A percentile compares a stretch with the other conserved stretches of the same genome.
These are phyloP conservation scores for Congeria kusceri DNA, from an alignment of 2,888 invertebrate genomes.

Conservation along the genomic window DNA sequence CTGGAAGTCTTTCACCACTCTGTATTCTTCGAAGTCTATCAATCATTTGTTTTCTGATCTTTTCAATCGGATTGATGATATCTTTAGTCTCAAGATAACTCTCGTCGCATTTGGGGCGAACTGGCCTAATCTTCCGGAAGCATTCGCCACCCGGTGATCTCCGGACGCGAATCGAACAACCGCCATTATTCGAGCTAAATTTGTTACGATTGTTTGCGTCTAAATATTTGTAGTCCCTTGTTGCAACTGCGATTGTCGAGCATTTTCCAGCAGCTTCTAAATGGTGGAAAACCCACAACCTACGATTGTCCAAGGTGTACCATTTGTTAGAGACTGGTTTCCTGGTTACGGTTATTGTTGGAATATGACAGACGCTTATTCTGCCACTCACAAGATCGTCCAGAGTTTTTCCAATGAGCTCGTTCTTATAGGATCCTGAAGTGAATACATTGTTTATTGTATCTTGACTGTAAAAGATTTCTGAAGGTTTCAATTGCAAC, in stretches of 20 bases:
- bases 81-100: no score
- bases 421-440: neutral
- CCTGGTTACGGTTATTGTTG: constrained; percentile 1
- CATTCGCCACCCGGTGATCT: neutral
- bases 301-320: neutral
- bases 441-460: neutral
- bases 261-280: neutral
- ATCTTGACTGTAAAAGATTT: neutral
- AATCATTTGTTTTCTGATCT: no score
- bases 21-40: no score
- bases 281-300: constrained; percentile 1
- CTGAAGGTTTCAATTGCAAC: neutral
- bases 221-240: neutral
- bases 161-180: neutral
- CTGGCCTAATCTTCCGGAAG: neutral
- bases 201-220: neutral
- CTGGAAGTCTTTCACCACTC: no score
- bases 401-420: neutral
- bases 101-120: neutral
- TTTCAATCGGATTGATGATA: no score
- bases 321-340: neutral
- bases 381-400: neutral
- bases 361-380: neutral
- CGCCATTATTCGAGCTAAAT: constrained; percentile 3
- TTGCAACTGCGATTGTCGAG: neutral